Base-by-base conservation (phyloP, 2,113 vertebrate genomes). In the Alligator sinensis region DNA sequence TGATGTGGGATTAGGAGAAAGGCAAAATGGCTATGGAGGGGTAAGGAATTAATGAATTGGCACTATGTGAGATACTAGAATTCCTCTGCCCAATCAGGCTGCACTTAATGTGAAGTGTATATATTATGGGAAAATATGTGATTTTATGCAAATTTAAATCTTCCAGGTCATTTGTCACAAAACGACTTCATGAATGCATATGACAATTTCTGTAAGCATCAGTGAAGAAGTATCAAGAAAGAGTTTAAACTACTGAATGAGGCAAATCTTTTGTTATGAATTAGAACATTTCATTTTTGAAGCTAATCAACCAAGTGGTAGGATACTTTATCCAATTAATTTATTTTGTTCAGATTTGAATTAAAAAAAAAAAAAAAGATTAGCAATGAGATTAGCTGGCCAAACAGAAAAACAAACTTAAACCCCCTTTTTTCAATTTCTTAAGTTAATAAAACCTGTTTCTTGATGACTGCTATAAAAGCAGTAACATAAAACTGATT, bases 1-100 rank as follows among this genome's bases (percentile, higher is more conserved):
- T 94, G 88, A 63, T 63, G 8, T 59, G 84, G 80, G 60, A 75
- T 57, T 78, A 61, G 95, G 81, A 94, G 30, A 4, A 28, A 91
- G 57, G 76, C 82, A 91, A 25, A 64, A 83, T 2, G 28, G 85
- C 22, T 60, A 72, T 11, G 76, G 77, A 90, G 47, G 70, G 80
- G 34, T 34, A 30, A 14, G 9, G 55, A 94, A 78, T 63, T 90
- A 88, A 90, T 87, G 87, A 82, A 76, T 3, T 66, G 21, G n/a
- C 90, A 87, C 78, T 96, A 91, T 61, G 21, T 21, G 72, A 81
- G 11, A 91, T 60, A 82, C 66, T 80, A 18, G 19, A 66, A 82
- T 66, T 5, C 28, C 25, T 21, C 62, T 74, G 8, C 59, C 47
- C 25, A 75, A 78, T 81, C 72, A 83, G 34, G 17, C 1, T 9